Percentiles rank a stretch among this genome's conserved stretches.
phyloP scores from a whole-genome alignment of 2,888 invertebrate genomes.

The Cotesia congregata region DNA sequence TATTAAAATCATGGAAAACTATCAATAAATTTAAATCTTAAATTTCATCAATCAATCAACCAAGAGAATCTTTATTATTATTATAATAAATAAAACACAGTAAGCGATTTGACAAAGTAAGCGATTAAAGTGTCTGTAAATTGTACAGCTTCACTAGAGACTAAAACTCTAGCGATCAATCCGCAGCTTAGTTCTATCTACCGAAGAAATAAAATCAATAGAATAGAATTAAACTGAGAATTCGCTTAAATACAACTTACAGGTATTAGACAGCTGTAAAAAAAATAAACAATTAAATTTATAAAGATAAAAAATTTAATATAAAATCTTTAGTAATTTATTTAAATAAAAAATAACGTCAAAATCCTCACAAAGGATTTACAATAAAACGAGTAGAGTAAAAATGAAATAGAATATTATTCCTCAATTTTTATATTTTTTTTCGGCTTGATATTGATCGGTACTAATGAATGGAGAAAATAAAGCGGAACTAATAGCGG shows the following conservation, averaged over 20 bases:
- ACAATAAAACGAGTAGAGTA: neutral
- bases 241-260: too few species aligned
- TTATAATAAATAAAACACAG: neutral
- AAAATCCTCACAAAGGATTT: neutral
- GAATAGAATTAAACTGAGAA: neutral
- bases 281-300: neutral
- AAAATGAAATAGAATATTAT: neutral
- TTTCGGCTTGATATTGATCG: neutral
- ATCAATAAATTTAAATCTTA: too few species aligned
- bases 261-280: too few species aligned
- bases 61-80: neutral
- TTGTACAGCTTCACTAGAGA: neutral
- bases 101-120: neutral
- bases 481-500: neutral
- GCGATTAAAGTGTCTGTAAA: constrained; percentile 4
- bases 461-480: neutral
- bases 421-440: neutral
- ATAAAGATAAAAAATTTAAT: neutral
- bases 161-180: neutral
- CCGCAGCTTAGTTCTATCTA: neutral
- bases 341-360: neutral
- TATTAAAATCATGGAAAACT: too few species aligned
- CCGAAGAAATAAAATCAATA: neutral
- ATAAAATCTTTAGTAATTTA: too few species aligned
- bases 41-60: too few species aligned